phyloP scores from a whole-genome alignment of 2,888 invertebrate genomes.

The Drosophila anomelani region DNA sequence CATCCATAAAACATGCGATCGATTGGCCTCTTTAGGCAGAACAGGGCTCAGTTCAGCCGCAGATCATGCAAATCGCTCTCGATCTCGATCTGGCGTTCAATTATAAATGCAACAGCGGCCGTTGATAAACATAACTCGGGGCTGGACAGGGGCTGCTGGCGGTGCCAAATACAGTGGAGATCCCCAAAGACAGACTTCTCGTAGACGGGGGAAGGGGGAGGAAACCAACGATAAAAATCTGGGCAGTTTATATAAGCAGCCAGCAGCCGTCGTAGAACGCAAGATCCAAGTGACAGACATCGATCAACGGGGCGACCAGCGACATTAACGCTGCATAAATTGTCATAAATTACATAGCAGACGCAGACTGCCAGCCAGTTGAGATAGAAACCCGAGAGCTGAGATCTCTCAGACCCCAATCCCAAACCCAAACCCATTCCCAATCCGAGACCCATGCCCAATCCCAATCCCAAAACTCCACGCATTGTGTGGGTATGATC shows the following conservation, averaged over 20 bases:
- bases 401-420: constrained; percentile 13
- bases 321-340: constrained; percentile 84
- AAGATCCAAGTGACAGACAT: constrained; percentile 71
- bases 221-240: constrained; percentile 64
- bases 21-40: constrained; percentile 75
- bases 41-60: constrained; percentile 34
- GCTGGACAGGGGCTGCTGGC: constrained; percentile 43
- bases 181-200: constrained; percentile 44
- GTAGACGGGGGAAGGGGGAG: not conserved
- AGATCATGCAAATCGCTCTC: constrained; percentile 74
- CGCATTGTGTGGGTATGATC: constrained; percentile 53
- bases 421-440: constrained; percentile 36
- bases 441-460: constrained; percentile 28
- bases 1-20: constrained; percentile 78
- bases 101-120: constrained; percentile 73
- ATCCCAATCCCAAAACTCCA: constrained; percentile 55
- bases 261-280: constrained; percentile 64
- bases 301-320: constrained; percentile 69
- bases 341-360: constrained; percentile 82
- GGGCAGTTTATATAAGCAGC: constrained; percentile 72
- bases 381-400: constrained; percentile 34
- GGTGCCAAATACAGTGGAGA: constrained; percentile 73
- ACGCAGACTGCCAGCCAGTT: constrained; percentile 29
- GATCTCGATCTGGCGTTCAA: constrained; percentile 52
- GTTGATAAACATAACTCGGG: constrained; percentile 63